A percentile compares a stretch with the other conserved stretches of the same genome.
Evolutionary conservation across 2,797 vertebrate genomes (phyloP).

Genomic region (Ibycter americanus): DNA sequence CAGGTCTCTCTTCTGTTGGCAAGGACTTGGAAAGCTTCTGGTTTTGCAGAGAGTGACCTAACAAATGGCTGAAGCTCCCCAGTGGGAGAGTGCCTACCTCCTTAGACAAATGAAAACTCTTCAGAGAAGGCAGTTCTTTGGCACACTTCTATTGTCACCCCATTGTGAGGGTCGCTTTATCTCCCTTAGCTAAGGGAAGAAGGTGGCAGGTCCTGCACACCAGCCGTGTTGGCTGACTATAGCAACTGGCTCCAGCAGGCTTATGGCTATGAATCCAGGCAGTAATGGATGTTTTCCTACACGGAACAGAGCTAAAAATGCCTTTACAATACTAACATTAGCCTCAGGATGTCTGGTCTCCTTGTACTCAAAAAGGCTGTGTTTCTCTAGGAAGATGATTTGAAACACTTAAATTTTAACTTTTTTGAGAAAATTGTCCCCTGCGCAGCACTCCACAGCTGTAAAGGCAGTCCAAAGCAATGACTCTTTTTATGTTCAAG

Average conservation of each 20-base stretch:
- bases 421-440: background rate
- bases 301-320: background rate
- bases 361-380: rapidly evolving
- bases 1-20: background rate
- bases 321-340: background rate
- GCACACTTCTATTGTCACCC: background rate
- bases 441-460: rapidly evolving
- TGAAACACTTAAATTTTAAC: background rate
- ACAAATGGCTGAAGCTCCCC: background rate
- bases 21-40: background rate
- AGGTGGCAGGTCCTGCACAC: rapidly evolving
- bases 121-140: background rate
- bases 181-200: background rate
- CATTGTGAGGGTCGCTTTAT: background rate
- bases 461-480: background rate
- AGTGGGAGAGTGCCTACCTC: background rate
- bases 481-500: background rate
- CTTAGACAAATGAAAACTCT: background rate
- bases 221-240: rapidly evolving
- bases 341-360: background rate
- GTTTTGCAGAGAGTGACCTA: background rate
- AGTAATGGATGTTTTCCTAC: background rate
- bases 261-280: background rate
- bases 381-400: background rate
- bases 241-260: background rate